phyloP scores from a whole-genome alignment of 2,113 vertebrate species.

The Chaenogobius annularis region DNA sequence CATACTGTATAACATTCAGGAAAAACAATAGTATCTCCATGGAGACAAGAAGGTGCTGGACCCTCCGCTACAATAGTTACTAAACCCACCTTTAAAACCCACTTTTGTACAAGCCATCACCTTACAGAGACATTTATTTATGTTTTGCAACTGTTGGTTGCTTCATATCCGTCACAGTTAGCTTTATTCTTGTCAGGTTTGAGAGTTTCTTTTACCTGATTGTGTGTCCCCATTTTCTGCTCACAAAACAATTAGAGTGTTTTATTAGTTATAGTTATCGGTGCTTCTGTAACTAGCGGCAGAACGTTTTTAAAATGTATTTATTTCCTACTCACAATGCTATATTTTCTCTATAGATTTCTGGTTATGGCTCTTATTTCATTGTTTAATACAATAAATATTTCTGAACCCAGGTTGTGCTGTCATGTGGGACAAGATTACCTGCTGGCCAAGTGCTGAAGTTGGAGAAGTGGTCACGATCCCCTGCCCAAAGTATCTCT shows the following conservation, averaged over 20 bases:
- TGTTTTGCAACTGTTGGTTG: too few species aligned
- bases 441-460: conserved; percentile 87
- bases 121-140: not conserved
- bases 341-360: conserved; percentile 7
- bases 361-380: not conserved
- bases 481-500: conserved; percentile 84
- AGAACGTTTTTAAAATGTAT: not conserved
- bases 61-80: too few species aligned
- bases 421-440: conserved; percentile 87
- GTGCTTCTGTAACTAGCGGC: too few species aligned
- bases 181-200: conserved; percentile 16
- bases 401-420: conserved; percentile 77
- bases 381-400: not conserved
- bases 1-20: not conserved
- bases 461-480: conserved; percentile 82
- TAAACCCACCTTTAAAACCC: too few species aligned
- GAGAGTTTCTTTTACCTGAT: conserved; percentile 3
- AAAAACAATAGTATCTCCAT: not conserved
- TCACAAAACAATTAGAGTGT: conserved; percentile 30
- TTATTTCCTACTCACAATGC: conserved; percentile 17
- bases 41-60: not conserved
- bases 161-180: not conserved
- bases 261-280: conserved; percentile 50
- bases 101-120: too few species aligned
- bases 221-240: conserved; percentile 17